Base-by-base conservation (phyloP, 2,797 vertebrate species). In the Bovichtus variegatus region DNA sequence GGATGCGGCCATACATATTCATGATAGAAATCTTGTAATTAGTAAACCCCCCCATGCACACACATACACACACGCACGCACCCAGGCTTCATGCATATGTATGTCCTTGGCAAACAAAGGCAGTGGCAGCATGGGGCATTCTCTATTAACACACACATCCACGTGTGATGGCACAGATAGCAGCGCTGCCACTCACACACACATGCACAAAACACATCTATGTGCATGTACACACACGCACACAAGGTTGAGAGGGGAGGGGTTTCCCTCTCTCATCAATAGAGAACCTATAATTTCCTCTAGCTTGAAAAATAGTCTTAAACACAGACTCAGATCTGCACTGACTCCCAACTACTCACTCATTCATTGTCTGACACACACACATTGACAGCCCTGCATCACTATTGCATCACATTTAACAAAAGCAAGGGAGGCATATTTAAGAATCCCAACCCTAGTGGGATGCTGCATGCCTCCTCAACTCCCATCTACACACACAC, bases 21-120 rank as follows among this genome's bases (percentile, higher is more conserved):
- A 96, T 96, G 95, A 95, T 94, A 94, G 89, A 91, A 93, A 95
- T 95, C 94, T 95, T 92, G 93, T 95, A 96, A 96, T 96, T 95
- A 96, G 95, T 95, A 92, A 92, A 71, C 87, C 88, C 91, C 92
- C 89, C 76, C 64, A 70, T 61, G 34, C 81, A 60, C 61, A 53
- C 66, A 61, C 63, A 57, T 67, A 74, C 71, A 74, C 70, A 85
- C 76, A 88, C 73, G 15, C 75, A 78, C 60, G 23, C 74, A 82
- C 78, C 65, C 58, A 12, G 41, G 67, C 87, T 83, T 95, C 94
- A 96, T 95, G 94, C 94, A 96, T 96, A 95, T 96, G 93, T 92
- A 96, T 96, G 93, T 91, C 84, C 74, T 91, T 90, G 87, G 91
- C 95, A 95, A 95, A 96, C 95, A 96, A 96, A 96, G 95, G 87